phyloP scores from a whole-genome alignment of 2,797 vertebrate species.

The Enteromius radiatus region DNA sequence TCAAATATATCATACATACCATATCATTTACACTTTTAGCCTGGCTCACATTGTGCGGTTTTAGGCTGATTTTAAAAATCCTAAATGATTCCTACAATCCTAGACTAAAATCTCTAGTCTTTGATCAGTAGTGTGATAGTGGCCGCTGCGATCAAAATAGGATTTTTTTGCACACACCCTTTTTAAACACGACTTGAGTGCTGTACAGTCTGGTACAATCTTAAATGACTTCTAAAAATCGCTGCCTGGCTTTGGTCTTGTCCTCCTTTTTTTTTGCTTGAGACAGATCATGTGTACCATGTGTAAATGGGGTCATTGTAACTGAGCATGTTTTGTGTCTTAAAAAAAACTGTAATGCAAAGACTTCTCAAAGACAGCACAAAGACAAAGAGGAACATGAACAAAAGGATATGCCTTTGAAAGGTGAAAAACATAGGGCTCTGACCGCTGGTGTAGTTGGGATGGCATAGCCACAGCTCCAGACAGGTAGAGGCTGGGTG shows the following conservation, averaged over 20 bases:
- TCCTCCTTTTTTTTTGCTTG: background rate
- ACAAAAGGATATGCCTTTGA: conserved; percentile 32
- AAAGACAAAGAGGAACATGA: background rate
- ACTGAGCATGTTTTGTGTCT: background rate
- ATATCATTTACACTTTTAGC: background rate
- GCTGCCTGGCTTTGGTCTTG: background rate
- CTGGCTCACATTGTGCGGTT: too few species aligned
- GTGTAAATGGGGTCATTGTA: background rate
- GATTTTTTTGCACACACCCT: too few species aligned
- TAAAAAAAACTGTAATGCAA: background rate
- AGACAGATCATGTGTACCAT: background rate
- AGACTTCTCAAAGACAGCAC: background rate
- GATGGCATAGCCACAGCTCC: conserved; percentile 87
- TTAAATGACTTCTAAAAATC: too few species aligned
- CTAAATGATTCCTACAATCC: too few species aligned
- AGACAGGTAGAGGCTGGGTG: conserved; percentile 85
- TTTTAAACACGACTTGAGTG: too few species aligned
- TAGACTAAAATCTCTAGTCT: too few species aligned
- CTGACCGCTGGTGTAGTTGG: conserved; percentile 83
- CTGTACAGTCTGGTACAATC: too few species aligned
- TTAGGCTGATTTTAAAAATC: too few species aligned
- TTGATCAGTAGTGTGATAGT: too few species aligned
- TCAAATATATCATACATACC: too few species aligned
- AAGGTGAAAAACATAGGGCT: background rate
- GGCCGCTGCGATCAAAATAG: too few species aligned